These are phyloP conservation scores for Rugalucina vietnamica DNA, from an alignment of 2,888 invertebrate species.

Conservation along the genomic window DNA sequence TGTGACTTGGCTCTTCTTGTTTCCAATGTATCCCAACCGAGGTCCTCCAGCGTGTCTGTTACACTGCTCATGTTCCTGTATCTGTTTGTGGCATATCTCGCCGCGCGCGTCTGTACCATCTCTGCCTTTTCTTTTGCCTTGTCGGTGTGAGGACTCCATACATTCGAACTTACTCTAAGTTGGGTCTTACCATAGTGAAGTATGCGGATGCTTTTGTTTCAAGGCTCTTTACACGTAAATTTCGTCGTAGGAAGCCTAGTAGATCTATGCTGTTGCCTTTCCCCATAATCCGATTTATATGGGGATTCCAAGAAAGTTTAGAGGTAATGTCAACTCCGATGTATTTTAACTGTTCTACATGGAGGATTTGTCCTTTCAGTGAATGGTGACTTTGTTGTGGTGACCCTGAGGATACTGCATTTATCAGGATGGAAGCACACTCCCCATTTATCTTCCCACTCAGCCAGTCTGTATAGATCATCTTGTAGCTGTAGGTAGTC, in stretches of 20 bases:
- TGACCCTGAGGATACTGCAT: conserved; percentile 15
- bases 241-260: conserved; percentile 3
- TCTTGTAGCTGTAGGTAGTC: conserved; percentile 1
- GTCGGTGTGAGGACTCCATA: background rate
- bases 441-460: conserved; percentile 1
- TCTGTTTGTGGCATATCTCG: conserved; percentile 14
- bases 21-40: background rate
- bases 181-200: background rate
- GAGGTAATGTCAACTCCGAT: background rate
- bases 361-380: background rate
- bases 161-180: background rate
- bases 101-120: conserved; percentile 14
- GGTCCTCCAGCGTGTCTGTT: conserved; percentile 7
- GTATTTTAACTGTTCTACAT: background rate
- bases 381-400: background rate
- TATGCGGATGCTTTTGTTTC: background rate
- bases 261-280: background rate
- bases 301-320: background rate
- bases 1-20: background rate
- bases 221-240: background rate
- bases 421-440: conserved; percentile 29
- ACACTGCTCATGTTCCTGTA: conserved; percentile 30
- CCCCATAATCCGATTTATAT: background rate
- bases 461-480: background rate
- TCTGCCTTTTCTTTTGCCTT: background rate